Evolutionary conservation across 2,797 vertebrate species (phyloP), one percentile per base, ranked within the genome.

Genomic region (Cyclopterus lumpus): DNA sequence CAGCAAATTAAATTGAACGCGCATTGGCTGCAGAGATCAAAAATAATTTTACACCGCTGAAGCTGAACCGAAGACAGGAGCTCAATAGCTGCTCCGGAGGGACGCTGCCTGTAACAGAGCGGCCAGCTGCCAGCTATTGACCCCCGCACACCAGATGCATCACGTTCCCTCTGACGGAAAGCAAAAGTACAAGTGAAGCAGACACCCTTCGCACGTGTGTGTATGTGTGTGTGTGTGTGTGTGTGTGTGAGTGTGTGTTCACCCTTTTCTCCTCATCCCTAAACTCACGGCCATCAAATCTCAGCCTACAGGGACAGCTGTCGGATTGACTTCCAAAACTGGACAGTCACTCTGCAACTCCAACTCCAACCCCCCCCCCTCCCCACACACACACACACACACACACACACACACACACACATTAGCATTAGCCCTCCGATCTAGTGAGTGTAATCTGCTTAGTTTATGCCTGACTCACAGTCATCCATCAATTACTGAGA

Each of bases 401-500:
- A 51, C 73, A 76, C 72, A 75, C 54, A 74, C 54, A 64, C 46
- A 49, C 46, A 57, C 70, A 49, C 63, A 67, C 59, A 63, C 66
- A 53, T 75, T 75, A 74, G 78, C 82, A 89, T 86, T 81, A 83
- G 32, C 42, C 54, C 86, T 81, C 77, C 78, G 80, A 85, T 86
- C 75, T 74, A 59, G 79, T 81, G 72, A 84, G 89, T 74, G 76
- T 92, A 92, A 93, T 93, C 88, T 91, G 88, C 86, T 93, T 91
- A 91, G 85, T 88, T 90, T 89, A 91, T 87, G 83, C 84, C 84
- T 73, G 85, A 91, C 88, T 91, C 86, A 77, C 79, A 91, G 88
- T 81, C 88, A 94, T 93, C 92, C 90, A 91, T 94, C 92, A 94
- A 91, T 92, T 93, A 93, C 85, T 54, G 68, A 82, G 86, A 91